Evolutionary conservation across 2,888 invertebrate genomes (phyloP).

Genomic region (Enchytraeus crypticus): DNA sequence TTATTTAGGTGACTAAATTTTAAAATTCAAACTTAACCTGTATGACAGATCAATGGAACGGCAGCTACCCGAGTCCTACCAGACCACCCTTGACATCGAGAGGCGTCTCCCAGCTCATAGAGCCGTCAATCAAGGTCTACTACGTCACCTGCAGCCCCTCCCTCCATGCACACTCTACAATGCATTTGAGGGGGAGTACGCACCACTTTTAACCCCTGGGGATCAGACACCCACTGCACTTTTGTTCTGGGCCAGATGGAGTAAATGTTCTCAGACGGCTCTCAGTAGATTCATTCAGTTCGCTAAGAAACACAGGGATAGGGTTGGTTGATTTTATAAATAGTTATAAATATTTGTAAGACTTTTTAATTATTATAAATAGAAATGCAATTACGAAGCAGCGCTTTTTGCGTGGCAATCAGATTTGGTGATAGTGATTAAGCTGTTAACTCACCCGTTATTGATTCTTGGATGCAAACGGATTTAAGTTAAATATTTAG

Average conservation of each 20-base stretch:
- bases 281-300: slow-evolving; percentile 40
- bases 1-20: no score
- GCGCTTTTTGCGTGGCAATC: no score
- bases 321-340: no score
- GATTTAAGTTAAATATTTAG: no score
- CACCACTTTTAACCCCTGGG: slow-evolving; percentile 37
- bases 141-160: slow-evolving; percentile 37
- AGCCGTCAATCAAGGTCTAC: slow-evolving; percentile 36
- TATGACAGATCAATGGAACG: no score
- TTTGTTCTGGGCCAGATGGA: slow-evolving; percentile 47
- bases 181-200: slow-evolving; percentile 43
- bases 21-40: no score
- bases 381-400: no score
- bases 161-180: slow-evolving; percentile 41
- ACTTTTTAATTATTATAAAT: no score
- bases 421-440: no score
- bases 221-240: slow-evolving; percentile 37
- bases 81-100: slow-evolving; percentile 22
- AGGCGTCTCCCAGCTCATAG: slow-evolving; percentile 13
- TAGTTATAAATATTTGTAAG: no score
- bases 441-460: no score
- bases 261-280: slow-evolving; percentile 33
- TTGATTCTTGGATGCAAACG: no score
- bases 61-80: slow-evolving; percentile 13
- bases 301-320: slow-evolving; percentile 36